phyloP scores from a whole-genome alignment of 2,113 vertebrate species.

The Puntigrus tetrazona region DNA sequence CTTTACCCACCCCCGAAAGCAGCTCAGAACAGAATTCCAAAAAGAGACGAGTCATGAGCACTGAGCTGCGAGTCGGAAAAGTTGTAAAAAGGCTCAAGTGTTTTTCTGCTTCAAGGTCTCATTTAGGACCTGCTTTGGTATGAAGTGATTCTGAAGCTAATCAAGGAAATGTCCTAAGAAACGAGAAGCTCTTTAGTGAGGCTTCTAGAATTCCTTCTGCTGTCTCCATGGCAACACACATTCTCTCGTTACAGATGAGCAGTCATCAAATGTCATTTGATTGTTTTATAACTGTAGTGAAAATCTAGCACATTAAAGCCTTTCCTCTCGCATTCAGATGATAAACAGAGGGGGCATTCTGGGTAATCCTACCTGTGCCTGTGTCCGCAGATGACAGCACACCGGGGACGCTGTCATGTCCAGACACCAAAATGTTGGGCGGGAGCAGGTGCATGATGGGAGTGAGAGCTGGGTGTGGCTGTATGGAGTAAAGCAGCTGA shows the following conservation, averaged over 20 bases:
- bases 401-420: conserved; percentile 81
- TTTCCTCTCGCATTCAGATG: not conserved
- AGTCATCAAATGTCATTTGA: conserved; percentile 43
- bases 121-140: conserved; percentile 30
- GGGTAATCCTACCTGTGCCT: conserved; percentile 65
- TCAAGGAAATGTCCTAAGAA: conserved; percentile 32
- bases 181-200: not conserved
- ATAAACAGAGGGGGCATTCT: not conserved
- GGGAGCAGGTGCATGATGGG: conserved; percentile 81
- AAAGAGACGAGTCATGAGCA: not conserved
- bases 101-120: conserved; percentile 22
- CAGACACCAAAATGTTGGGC: conserved; percentile 83
- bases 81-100: not conserved
- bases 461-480: conserved; percentile 75
- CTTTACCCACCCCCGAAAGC: conserved; percentile 61
- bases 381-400: conserved; percentile 65
- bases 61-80: not conserved
- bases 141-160: not conserved
- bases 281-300: conserved; percentile 27
- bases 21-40: conserved; percentile 19
- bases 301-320: conserved; percentile 32
- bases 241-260: conserved; percentile 38
- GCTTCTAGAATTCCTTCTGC: conserved; percentile 15
- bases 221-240: conserved; percentile 51
- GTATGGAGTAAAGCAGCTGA: conserved; percentile 78